Evolutionary conservation across 2,113 vertebrate species (phyloP), one percentile per base, ranked within the genome.

Genomic region (Zosterops hypoxanthus): DNA sequence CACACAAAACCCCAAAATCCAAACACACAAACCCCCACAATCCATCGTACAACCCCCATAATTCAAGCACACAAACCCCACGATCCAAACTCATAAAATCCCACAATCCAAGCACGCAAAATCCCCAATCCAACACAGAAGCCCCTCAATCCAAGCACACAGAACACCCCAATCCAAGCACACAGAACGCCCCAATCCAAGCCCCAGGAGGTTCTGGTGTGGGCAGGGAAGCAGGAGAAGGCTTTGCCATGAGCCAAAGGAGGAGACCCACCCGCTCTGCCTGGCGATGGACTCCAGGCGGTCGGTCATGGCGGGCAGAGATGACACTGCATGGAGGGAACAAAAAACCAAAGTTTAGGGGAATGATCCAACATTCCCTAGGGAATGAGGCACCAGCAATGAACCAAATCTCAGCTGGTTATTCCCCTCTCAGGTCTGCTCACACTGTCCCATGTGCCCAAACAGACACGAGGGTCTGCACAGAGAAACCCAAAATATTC

Each of bases 241-340:
- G 2, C 17, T 33, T 0, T 25, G 68, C 46, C 23, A 1, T 0
- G 23, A 57, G 44, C 0, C 8, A 18, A 5, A 56, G 79, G 29
- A 86, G 34, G 15, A 23, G 42, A 97, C 98, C 81, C 94, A 99
- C 99, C 99, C 98, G 88, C 99, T 99, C 81, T 99, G 99, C 81
- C 99, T 98, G 71, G 99, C 99, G 73, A 99, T 99, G 47, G 99
- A 99, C 97, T 99, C 99, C 59, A 99, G 95, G 63, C 99, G 99
- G 89, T 99, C 99, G 0, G 99, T 99, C 99, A 99, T 99, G 78
- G 99, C 99, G 49, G 99, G 98, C 93, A 99, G 97, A 41, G 99
- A 99, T 18, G 99, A 99, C 20, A 99, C 99, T 99, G 83, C n/a
- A 87, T 14, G 78, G 92, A 52, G 33, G 31, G 42, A 57, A 91